phyloP scores from a whole-genome alignment of 2,888 invertebrate genomes.

The Dolichopus griseipennis region DNA sequence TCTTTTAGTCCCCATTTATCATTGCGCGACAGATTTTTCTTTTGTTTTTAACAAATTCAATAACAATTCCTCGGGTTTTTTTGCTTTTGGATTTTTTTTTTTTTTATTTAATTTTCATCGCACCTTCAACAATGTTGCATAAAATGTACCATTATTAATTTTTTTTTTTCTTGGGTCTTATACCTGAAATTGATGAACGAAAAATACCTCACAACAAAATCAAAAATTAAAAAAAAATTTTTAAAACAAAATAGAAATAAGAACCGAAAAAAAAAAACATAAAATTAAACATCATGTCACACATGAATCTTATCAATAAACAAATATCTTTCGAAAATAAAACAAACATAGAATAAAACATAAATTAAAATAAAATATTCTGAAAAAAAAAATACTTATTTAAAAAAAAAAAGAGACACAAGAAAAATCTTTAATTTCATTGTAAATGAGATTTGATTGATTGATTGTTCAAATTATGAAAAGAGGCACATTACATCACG shows the following conservation, averaged over 20 bases:
- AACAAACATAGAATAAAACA: background rate
- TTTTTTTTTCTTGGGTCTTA: no score
- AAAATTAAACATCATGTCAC: constrained; percentile 4
- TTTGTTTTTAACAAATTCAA: no score
- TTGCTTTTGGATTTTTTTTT: background rate
- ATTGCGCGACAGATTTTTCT: no score
- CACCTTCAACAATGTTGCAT: background rate
- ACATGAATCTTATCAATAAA: background rate
- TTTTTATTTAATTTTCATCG: background rate
- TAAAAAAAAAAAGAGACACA: background rate
- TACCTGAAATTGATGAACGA: no score
- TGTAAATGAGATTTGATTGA: constrained; percentile 4
- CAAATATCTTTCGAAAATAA: background rate
- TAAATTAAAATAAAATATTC: background rate
- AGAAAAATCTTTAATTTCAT: background rate
- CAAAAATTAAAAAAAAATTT: background rate
- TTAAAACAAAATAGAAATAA: background rate
- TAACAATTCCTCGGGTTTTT: background rate
- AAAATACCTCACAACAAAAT: background rate
- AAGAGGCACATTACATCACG: constrained; percentile 4
- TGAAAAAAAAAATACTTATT: no score
- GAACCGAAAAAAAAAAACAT: background rate
- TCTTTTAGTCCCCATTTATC: no score
- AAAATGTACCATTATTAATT: background rate
- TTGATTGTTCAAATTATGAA: constrained; percentile 1